phyloP scores from a whole-genome alignment of 2,797 vertebrate species.

The Geotrypetes seraphini region DNA sequence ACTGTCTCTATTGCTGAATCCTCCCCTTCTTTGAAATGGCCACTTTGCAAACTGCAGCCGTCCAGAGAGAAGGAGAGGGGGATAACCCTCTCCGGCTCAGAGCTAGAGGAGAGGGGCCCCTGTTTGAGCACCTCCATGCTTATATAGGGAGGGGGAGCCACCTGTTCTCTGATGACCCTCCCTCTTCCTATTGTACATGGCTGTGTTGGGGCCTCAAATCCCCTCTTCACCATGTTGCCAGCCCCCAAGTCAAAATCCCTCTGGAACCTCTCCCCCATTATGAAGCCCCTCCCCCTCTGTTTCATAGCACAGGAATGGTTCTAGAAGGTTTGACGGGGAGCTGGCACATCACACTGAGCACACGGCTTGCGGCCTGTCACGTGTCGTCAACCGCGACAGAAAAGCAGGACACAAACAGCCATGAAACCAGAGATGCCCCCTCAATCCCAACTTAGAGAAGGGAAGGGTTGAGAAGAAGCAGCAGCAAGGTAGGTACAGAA shows the following conservation, averaged over 20 bases:
- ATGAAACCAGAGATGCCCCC: constrained; percentile 41
- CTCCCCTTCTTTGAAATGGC: constrained; percentile 45
- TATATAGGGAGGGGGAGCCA: constrained; percentile 8
- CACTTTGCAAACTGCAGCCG: constrained; percentile 72
- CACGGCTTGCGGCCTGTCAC: constrained; percentile 74
- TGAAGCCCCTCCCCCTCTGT: constrained; percentile 22
- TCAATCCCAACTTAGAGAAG: constrained; percentile 7
- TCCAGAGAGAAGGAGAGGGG: constrained; percentile 20
- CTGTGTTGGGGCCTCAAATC: not conserved
- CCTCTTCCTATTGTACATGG: not conserved
- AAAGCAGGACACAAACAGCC: constrained; percentile 79
- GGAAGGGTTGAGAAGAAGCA: not conserved
- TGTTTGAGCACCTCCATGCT: constrained; percentile 17
- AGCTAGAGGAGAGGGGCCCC: constrained; percentile 4
- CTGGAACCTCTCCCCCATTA: constrained; percentile 6
- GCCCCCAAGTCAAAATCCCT: constrained; percentile 2
- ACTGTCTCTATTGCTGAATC: too few species aligned
- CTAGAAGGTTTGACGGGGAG: not conserved
- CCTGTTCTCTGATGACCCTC: too few species aligned
- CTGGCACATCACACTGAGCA: constrained; percentile 9
- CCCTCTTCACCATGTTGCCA: constrained; percentile 10
- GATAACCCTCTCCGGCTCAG: not conserved
- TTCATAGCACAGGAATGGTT: not conserved
- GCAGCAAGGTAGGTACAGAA: not conserved
- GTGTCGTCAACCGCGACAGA: constrained; percentile 90